phyloP scores from a whole-genome alignment of 2,888 invertebrate genomes.

The Stramonita haemastoma region DNA sequence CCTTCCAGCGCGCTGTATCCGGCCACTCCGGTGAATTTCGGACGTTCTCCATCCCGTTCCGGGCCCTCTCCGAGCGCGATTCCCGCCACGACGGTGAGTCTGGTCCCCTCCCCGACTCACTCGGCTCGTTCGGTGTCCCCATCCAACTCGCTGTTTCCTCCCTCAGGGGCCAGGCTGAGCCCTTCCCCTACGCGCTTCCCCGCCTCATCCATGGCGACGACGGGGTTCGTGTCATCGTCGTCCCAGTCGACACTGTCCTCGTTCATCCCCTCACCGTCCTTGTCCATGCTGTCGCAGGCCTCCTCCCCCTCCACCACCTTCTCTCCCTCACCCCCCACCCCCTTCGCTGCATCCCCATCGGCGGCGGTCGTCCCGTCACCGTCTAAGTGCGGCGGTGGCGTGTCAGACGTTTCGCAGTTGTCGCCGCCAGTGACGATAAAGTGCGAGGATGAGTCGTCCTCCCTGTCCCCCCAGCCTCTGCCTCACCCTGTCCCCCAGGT shows the following conservation, averaged over 20 bases:
- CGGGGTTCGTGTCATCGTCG: neutral
- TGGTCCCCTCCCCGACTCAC: neutral
- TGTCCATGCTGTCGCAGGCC: neutral
- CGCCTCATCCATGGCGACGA: neutral
- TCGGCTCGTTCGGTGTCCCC: too few species aligned
- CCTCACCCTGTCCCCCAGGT: neutral
- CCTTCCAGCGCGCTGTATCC: neutral
- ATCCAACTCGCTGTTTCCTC: too few species aligned
- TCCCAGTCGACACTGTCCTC: neutral
- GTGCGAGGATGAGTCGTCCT: neutral
- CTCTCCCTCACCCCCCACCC: neutral
- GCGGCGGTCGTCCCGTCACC: neutral
- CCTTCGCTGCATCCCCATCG: neutral
- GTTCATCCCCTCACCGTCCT: neutral
- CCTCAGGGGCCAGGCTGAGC: too few species aligned
- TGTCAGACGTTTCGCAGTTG: neutral
- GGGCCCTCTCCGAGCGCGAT: too few species aligned
- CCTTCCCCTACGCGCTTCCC: too few species aligned
- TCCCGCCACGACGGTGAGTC: neutral
- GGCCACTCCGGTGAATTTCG: neutral
- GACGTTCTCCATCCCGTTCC: neutral
- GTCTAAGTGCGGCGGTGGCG: neutral
- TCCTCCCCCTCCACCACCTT: neutral
- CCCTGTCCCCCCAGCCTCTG: neutral
- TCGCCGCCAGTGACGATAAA: neutral